Base-by-base conservation (phyloP, 1,140 invertebrate species). In the Orchesella cincta region DNA sequence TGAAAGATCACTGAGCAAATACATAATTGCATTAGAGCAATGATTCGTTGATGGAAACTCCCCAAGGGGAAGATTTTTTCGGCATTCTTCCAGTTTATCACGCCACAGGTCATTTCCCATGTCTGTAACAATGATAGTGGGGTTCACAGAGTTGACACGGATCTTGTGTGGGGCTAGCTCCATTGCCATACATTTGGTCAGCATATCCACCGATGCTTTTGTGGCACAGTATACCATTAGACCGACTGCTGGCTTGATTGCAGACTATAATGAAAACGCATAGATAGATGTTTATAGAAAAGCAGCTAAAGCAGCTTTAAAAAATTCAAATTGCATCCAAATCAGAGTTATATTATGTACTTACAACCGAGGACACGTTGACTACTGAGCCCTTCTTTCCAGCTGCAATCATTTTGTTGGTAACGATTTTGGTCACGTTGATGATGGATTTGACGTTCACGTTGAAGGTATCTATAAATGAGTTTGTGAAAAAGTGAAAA, bases 401-500 rank as follows among this genome's bases (percentile, higher is more conserved):
- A 20, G 90, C 87, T 64, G 89, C 86, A 26, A 94, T 88, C 90
- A 95, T 91, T 82, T 89, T 87, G 81, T 89, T 88, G 29, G 91
- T 90, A 77, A 94, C 89, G 79, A 90, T 83, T 87, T 95, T 94
- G 5, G 92, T 92, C 18, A 96, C 89, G 84, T 94, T 94, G 31
- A 97, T 88, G 0, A 93, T 86, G 2, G 92, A 88, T 87, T 95
- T 95, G 0, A 95, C 90, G 87, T 98, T 97, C 0, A 95, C 86
- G 84, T 90, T 86, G 83, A 94, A 92, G 20, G 88, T 86, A n/a
- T 57, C 92, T 93, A 85, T 26, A 46, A 46, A 39, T 39, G 28
- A n/a, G 20, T 36, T 28, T n/a, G n/a, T n/a, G 28, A 71, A 71
- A 29, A 71, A 16, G 16, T n/a, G n/a, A n/a, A n/a, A n/a, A n/a